phyloP scores from a whole-genome alignment of 92 coral and sea anemone species.

The Phymanthus crucifer region DNA sequence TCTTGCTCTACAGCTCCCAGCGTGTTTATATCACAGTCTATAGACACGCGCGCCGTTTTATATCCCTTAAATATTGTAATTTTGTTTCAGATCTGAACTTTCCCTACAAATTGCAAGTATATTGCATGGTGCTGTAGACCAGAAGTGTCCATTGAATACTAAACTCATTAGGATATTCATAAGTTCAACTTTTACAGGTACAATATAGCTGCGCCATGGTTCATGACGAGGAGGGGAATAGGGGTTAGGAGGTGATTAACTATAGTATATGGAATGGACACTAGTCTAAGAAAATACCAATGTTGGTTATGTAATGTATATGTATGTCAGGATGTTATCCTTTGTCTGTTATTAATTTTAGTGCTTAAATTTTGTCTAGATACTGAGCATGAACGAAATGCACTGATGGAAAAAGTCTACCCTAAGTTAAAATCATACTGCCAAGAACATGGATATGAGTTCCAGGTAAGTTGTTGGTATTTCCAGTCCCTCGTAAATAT shows the following conservation, averaged over 20 bases:
- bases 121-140: constrained; percentile 19
- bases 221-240: neutral
- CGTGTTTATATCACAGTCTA: no score
- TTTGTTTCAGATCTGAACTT: constrained; percentile 49
- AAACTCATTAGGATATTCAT: constrained; percentile 78
- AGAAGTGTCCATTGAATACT: constrained; percentile 63
- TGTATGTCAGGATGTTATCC: no score
- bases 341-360: neutral
- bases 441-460: constrained; percentile 71
- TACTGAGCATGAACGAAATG: constrained; percentile 82
- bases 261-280: no score
- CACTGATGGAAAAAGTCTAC: constrained; percentile 79
- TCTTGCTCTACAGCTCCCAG: no score
- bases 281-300: no score
- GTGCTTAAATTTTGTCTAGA: constrained; percentile 41
- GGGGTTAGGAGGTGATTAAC: no score
- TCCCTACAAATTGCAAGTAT: constrained; percentile 43
- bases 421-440: constrained; percentile 73
- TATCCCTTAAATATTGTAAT: no score
- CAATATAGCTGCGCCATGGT: neutral
- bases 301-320: no score
- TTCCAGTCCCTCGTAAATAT: no score
- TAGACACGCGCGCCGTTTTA: no score
- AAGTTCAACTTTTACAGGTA: constrained; percentile 93
- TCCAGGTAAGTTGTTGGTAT: constrained; percentile 56